A percentile compares a stretch with the other conserved stretches of the same genome.
Evolutionary conservation across 1,140 invertebrate genomes (phyloP).

Genomic region (Ips nitidus): DNA sequence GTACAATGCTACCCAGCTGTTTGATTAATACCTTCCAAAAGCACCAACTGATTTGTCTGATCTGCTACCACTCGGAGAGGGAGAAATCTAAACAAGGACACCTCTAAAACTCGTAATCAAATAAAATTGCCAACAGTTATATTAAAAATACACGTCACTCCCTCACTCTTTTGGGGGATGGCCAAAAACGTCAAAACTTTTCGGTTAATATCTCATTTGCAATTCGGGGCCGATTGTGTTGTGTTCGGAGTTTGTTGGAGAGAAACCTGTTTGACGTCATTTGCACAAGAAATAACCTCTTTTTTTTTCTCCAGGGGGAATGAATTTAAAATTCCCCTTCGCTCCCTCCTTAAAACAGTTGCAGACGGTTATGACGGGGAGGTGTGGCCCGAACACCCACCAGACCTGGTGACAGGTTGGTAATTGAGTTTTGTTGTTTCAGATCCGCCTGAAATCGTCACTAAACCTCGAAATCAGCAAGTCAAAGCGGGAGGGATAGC

Average conservation of each 20-base stretch:
- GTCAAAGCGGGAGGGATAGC: constrained; percentile 89
- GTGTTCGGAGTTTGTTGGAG: constrained; percentile 22
- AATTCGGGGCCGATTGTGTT: constrained; percentile 30
- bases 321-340: too few relatives aligned
- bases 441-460: constrained; percentile 91
- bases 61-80: too few relatives aligned
- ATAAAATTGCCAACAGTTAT: neutral
- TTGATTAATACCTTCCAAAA: constrained; percentile 1
- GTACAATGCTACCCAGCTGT: neutral
- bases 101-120: too few relatives aligned
- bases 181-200: constrained; percentile 8
- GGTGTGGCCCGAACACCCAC: too few relatives aligned
- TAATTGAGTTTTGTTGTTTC: constrained; percentile 52
- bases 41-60: neutral
- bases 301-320: constrained; percentile 2
- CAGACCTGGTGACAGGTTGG: too few relatives aligned
- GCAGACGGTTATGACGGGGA: too few relatives aligned
- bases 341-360: too few relatives aligned
- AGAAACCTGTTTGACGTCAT: constrained; percentile 13
- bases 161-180: neutral
- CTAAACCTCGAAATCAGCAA: constrained; percentile 80
- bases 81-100: too few relatives aligned
- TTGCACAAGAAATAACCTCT: constrained; percentile 9
- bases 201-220: constrained; percentile 34
- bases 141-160: constrained; percentile 15